Evolutionary conservation across 2,888 invertebrate species (phyloP), one percentile per base, ranked within the genome.

Genomic region (Synergus gifuensis): DNA sequence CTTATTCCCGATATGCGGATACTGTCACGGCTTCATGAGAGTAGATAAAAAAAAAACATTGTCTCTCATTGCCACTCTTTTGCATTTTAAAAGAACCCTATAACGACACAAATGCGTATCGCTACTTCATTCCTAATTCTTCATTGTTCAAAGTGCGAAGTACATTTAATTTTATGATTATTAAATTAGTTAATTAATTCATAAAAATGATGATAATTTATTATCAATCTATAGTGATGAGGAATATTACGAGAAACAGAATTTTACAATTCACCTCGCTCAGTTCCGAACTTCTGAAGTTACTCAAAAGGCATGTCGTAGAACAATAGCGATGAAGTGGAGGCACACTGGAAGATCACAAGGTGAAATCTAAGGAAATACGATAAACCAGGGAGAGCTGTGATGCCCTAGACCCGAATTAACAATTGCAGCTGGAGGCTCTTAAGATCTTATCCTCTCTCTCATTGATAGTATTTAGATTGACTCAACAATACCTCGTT

Each of bases 1-100:
- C 86, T 88, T 88, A 89, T 90, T 90, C 88, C 85, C 86, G 86
- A 89, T 88, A 87, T 84, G 85, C 85, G 87, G 85, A 88, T 88
- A 87, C 85, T 82, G 86, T 86, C 87, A 86, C 14, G 14, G 46
- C 46, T 46, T 46, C 11, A 46, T 46, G 46, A 46, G 12, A 46
- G 14, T 46, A 46, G 11, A 14, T 46, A 46, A 12, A 46, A 46
- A 46, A 46, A 7, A 3, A 14, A 46, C 46, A 46, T 7, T 46
- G 1, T 11, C 46, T 14, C 46, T 46, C 46, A 46, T 12, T 46
- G 12, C 46, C 46, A 46, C 11, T 12, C 12, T 46, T 46, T 46
- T 4, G 46, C 7, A 46, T 46, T 12, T 14, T 46, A 36, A 36
- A 46, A 46, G 46, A 12, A 9, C 14, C 46, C 46, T 12, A 46